Evolutionary conservation across 1,140 invertebrate species (phyloP).

Genomic region (Drosophila ironensis): DNA sequence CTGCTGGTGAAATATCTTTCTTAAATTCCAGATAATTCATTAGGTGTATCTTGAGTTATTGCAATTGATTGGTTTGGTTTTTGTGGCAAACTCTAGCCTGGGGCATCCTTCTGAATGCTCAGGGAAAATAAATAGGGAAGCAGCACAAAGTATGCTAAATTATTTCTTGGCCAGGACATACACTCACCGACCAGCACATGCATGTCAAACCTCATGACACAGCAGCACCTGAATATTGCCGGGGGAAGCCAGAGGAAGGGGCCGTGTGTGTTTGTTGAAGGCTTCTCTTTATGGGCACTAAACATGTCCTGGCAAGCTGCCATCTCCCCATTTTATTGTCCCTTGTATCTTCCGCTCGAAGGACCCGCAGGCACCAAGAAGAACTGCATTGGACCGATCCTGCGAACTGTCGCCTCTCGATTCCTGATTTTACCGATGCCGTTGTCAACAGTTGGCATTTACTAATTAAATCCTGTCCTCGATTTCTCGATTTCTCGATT

Average conservation of each 20-base stretch:
- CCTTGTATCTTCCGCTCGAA: not conserved
- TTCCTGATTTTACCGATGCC: not conserved
- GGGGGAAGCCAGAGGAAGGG: not conserved
- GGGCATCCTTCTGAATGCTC: slow-evolving; percentile 14
- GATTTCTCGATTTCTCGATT: too few relatives aligned
- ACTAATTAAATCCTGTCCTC: slow-evolving; percentile 40
- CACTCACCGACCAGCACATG: not conserved
- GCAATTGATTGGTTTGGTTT: too few relatives aligned
- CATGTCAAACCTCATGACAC: slow-evolving; percentile 4
- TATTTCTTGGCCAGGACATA: slow-evolving; percentile 32
- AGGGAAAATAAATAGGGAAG: not conserved
- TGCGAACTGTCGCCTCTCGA: slow-evolving; percentile 10
- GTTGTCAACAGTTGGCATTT: slow-evolving; percentile 32
- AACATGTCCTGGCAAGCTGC: slow-evolving; percentile 45
- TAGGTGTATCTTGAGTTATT: too few relatives aligned
- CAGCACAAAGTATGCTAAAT: slow-evolving; percentile 48
- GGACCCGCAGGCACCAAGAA: not conserved
- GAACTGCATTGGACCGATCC: slow-evolving; percentile 23
- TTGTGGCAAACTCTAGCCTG: too few relatives aligned
- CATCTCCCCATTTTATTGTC: slow-evolving; percentile 32
- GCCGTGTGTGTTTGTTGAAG: not conserved
- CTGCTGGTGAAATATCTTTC: too few relatives aligned
- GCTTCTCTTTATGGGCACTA: slow-evolving; percentile 31
- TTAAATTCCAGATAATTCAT: too few relatives aligned
- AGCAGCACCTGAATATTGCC: slow-evolving; percentile 5